These are phyloP conservation scores for Orchestes rusci DNA, from an alignment of 2,888 invertebrate species.

Conservation along the genomic window DNA sequence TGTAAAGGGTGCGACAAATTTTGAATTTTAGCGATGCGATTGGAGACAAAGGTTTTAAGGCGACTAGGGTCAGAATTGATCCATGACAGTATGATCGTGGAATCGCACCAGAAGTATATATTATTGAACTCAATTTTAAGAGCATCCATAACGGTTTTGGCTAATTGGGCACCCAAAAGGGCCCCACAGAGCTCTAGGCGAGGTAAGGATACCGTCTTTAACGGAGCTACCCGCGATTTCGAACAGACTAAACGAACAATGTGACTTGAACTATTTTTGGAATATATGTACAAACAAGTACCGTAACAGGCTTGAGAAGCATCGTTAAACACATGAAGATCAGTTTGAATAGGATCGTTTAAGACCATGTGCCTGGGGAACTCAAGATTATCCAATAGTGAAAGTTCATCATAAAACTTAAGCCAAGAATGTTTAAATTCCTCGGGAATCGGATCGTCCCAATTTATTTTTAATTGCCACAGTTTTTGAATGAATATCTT, in stretches of 20 bases:
- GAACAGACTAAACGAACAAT: slow-evolving; percentile 12
- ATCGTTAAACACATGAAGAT: slow-evolving; percentile 22
- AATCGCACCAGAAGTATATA: slow-evolving; percentile 14
- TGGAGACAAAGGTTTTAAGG: slow-evolving; percentile 17
- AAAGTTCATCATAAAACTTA: slow-evolving; percentile 1
- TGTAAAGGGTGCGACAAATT: background rate
- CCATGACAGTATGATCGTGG: slow-evolving; percentile 19
- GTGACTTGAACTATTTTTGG: background rate
- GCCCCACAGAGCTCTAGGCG: slow-evolving; percentile 23
- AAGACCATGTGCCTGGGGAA: slow-evolving; percentile 5
- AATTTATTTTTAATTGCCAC: background rate
- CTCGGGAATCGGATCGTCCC: slow-evolving; percentile 3
- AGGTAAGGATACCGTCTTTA: slow-evolving; percentile 17
- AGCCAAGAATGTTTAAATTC: background rate
- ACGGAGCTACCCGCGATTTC: slow-evolving; percentile 20
- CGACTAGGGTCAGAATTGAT: slow-evolving; percentile 5
- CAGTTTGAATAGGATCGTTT: background rate
- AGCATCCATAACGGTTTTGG: slow-evolving; percentile 1
- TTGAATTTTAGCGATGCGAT: slow-evolving; percentile 15
- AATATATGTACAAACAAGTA: slow-evolving; percentile 16
- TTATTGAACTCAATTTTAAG: background rate
- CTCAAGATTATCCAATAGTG: background rate
- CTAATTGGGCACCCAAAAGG: slow-evolving; percentile 8
- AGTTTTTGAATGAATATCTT: slow-evolving; percentile 2
- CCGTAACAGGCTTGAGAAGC: slow-evolving; percentile 17